Evolutionary conservation across 2,888 invertebrate genomes (phyloP), one percentile per base, ranked within the genome.

Genomic region (Microplitis deprimator): DNA sequence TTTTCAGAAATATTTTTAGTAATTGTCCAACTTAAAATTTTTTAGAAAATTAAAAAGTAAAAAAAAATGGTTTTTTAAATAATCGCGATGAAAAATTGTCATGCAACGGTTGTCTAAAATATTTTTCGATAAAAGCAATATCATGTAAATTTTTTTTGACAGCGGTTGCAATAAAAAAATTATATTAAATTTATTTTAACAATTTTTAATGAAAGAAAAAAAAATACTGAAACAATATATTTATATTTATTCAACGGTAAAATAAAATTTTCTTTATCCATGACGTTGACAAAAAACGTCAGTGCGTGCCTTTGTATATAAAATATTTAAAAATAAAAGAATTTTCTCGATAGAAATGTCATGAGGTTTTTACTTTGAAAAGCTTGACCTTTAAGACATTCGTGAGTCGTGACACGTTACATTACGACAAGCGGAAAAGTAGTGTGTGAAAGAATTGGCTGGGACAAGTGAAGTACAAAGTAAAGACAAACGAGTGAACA

Each of bases 391-490:
- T 50, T 50, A 50, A 50, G 50, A 13, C 13, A 50, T 50, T 50
- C 50, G 50, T 13, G 10, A 50, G 50, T 50, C 50, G 50, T 13
- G 50, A 50, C 50, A 50, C 50, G 8, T 13, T 50, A 13, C 8
- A 50, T 50, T 50, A 50, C 50, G 50, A 50, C 50, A 50, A 50
- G 50, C 50, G 50, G 50, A 50, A 50, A 50, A 50, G 50, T 50
- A 13, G 50, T 50, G 50, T 50, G 13, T 50, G 13, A 50, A 50
- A 13, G 50, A 50, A 50, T 50, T 50, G 50, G 50, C 50, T 50
- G 50, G 13, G 50, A 13, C 50, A 50, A 50, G 50, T 50, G 10
- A 50, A 50, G 50, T 50, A 50, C 50, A 50, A 50, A 50, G 50
- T 50, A 50, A 50, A 50, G 50, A 50, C 50, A 13, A 50, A 13